phyloP scores from a whole-genome alignment of 1,140 invertebrate species.

The Eriocheir sinensis region DNA sequence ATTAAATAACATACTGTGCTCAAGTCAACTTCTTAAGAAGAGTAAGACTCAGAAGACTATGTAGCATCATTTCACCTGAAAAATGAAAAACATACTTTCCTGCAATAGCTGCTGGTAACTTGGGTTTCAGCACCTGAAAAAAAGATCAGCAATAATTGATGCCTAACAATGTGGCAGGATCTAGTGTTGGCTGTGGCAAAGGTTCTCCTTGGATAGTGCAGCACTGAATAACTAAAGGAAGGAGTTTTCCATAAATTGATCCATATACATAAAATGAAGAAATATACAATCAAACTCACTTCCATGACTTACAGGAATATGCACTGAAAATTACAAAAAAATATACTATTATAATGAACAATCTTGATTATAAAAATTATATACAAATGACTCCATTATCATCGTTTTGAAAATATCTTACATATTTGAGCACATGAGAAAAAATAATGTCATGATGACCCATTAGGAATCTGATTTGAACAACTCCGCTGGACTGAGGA shows the following conservation, averaged over 20 bases:
- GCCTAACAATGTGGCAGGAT: no score
- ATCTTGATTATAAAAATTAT: slow-evolving; percentile 27
- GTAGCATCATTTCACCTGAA: no score
- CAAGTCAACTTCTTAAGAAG: no score
- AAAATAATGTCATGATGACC: slow-evolving; percentile 1
- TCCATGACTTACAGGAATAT: slow-evolving; percentile 4
- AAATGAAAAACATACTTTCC: no score
- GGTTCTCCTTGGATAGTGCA: slow-evolving; percentile 1
- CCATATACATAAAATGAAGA: neutral
- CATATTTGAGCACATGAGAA: slow-evolving; percentile 5
- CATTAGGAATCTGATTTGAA: neutral
- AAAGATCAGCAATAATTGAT: neutral
- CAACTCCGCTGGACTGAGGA: neutral
- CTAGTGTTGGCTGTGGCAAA: slow-evolving; percentile 6
- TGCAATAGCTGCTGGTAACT: no score
- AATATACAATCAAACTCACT: neutral
- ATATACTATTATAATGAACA: slow-evolving; percentile 12
- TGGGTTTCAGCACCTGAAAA: no score
- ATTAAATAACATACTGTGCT: no score
- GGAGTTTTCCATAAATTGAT: neutral
- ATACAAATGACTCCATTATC: neutral
- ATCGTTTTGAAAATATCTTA: neutral
- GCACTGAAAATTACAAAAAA: neutral
- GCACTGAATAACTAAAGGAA: neutral
- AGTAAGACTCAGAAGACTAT: no score